Evolutionary conservation across 2,888 invertebrate genomes (phyloP).

Genomic region (Sturmia bella): DNA sequence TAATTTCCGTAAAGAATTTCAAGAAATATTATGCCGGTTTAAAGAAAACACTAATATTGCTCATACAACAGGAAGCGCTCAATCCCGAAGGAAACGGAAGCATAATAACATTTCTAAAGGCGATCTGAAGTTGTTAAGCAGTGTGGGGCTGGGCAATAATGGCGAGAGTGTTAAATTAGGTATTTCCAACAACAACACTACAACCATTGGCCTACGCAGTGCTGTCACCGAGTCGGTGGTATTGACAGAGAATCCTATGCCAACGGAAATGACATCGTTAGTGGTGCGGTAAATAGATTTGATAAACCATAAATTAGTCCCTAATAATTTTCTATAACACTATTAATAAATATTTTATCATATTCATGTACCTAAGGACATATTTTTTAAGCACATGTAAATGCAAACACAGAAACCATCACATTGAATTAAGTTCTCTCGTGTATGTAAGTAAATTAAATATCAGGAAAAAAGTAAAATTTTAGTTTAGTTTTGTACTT

Average conservation of each 20-base stretch:
- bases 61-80: constrained; percentile 80
- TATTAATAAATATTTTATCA: not conserved
- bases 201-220: constrained; percentile 74
- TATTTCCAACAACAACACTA: constrained; percentile 71
- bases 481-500: no score
- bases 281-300: constrained; percentile 77
- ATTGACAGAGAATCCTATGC: constrained; percentile 80
- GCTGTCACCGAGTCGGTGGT: constrained; percentile 78
- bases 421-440: not conserved
- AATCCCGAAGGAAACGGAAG: constrained; percentile 78
- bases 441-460: no score
- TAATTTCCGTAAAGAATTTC: constrained; percentile 95
- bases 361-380: not conserved
- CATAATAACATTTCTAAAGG: constrained; percentile 77
- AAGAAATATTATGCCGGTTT: constrained; percentile 86
- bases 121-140: constrained; percentile 78
- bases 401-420: not conserved
- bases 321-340: not conserved
- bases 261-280: constrained; percentile 79
- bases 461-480: no score
- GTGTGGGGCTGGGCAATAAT: constrained; percentile 68
- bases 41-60: constrained; percentile 80
- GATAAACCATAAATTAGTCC: not conserved
- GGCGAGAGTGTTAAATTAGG: constrained; percentile 64
- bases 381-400: no score